phyloP scores from a whole-genome alignment of 2,888 invertebrate genomes.

The Drosophila hamatofila region DNA sequence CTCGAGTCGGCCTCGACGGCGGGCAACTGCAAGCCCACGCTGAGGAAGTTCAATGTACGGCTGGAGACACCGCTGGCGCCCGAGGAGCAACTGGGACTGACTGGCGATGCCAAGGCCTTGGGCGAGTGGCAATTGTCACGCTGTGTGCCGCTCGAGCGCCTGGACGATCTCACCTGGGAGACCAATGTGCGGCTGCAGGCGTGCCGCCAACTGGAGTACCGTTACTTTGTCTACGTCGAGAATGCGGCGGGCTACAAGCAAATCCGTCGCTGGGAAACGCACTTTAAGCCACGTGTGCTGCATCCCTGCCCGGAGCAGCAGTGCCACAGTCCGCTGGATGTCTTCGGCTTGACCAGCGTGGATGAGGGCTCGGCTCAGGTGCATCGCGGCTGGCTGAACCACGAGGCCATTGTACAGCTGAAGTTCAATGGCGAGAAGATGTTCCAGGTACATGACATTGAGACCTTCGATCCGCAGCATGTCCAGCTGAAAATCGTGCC shows the following conservation, averaged over 20 bases:
- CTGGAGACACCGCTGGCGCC: constrained; percentile 86
- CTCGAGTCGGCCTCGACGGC: constrained; percentile 29
- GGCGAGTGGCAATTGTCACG: constrained; percentile 90
- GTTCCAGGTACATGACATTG: constrained; percentile 85
- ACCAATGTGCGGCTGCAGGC: constrained; percentile 87
- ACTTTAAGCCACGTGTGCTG: constrained; percentile 86
- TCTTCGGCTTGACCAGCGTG: constrained; percentile 52
- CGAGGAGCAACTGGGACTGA: constrained; percentile 89
- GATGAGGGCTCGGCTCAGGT: constrained; percentile 82
- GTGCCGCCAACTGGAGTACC: constrained; percentile 86
- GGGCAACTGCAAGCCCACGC: constrained; percentile 59
- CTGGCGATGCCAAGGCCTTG: constrained; percentile 89
- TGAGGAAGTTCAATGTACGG: constrained; percentile 80
- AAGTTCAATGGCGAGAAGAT: constrained; percentile 91
- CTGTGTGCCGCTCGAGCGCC: constrained; percentile 85
- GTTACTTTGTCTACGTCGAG: constrained; percentile 82
- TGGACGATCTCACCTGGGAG: constrained; percentile 87
- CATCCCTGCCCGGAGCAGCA: constrained; percentile 54
- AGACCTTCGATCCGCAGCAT: constrained; percentile 86
- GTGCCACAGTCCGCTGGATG: constrained; percentile 51
- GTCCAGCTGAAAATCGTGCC: constrained; percentile 86
- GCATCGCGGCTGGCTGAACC: constrained; percentile 93
- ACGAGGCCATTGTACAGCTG: constrained; percentile 91
- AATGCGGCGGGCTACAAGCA: constrained; percentile 80
- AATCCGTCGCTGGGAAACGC: constrained; percentile 83